Conservation (phyloP, 2,888 invertebrate species). For the Epinotia demarniana region DNA sequence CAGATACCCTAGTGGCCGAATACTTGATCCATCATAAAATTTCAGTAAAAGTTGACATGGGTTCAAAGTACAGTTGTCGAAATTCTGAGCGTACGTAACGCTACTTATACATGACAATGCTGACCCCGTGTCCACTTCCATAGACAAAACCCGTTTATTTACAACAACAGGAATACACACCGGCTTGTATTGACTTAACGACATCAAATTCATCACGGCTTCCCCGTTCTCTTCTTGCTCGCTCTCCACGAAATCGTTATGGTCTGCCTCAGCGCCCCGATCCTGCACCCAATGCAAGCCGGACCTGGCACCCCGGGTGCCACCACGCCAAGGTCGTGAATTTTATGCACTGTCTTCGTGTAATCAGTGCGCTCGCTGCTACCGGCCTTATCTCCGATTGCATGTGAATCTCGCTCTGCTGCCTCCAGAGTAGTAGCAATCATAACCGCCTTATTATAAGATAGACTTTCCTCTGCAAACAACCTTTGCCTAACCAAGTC, state of each 20-base stretch:
- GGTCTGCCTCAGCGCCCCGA: background rate
- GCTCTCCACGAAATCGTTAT: background rate
- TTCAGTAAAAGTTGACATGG: background rate
- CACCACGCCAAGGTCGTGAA: background rate
- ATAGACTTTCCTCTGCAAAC: slow-evolving; percentile 10
- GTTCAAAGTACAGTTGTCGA: background rate
- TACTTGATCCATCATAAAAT: slow-evolving; percentile 32
- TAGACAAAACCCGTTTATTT: background rate
- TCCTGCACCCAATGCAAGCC: slow-evolving; percentile 5
- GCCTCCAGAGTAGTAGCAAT: slow-evolving; percentile 2
- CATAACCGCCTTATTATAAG: slow-evolving; percentile 6
- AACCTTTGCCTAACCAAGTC: slow-evolving; percentile 7
- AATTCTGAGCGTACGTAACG: background rate
- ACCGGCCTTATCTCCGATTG: background rate
- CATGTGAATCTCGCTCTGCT: background rate
- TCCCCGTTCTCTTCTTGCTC: background rate
- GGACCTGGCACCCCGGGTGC: background rate
- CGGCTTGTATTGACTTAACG: slow-evolving; percentile 6
- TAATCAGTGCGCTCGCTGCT: background rate
- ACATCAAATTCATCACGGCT: slow-evolving; percentile 8
- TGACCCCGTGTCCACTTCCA: slow-evolving; percentile 5
- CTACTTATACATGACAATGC: slow-evolving; percentile 1
- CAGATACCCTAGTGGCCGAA: slow-evolving; percentile 40
- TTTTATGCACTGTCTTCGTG: background rate
- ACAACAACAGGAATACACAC: background rate